Base-by-base conservation (phyloP, 2,888 invertebrate species). In the Anthoptus insignis region DNA sequence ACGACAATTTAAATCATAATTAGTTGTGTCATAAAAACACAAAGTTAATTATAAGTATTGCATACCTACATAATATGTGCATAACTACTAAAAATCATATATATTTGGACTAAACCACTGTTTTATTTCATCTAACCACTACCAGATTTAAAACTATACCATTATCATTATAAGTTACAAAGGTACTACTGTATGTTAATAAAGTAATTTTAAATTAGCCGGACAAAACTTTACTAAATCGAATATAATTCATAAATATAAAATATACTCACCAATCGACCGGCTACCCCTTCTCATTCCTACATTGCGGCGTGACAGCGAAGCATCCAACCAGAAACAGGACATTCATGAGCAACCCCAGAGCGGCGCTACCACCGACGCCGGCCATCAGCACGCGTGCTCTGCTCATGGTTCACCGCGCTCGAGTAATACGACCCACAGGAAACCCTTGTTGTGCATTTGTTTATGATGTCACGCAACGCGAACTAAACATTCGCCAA, bases 251-350 rank as follows among this genome's bases (percentile, higher is more conserved):
- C n/a, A 27, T n/a, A 32, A 47, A 39, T 61, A 59, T 32, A 65
- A 34, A 59, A 34, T 11, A 70, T 58, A 84, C 92, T 94, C 87
- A 96, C 97, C 97, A 97, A 84, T 96, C 96, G 8, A 97, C 95
- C 11, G 94, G 86, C 64, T 95, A 91, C 60, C 96, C 95, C 69
- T 92, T 91, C 79, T 96, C 96, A 86, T 96, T 95, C 71, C 91
- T 85, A 73, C 94, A 94, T 74, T 92, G 93, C 58, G 91, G 91
- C 61, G 92, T 86, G 59, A 87, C 75, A 61, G 84, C 75, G 22
- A 68, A 69, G 71, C 83, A 81, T 64, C 73, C 73, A 69, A 69
- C 76, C 68, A 87, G 74, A 75, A 86, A 78, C 70, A 83, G 66
- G 65, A 75, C 70, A 65, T 82, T 76, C 68, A 86, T 68, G 66